Evolutionary conservation across 2,797 vertebrate species (phyloP).

Genomic region (Amblyopsis hoosieri): DNA sequence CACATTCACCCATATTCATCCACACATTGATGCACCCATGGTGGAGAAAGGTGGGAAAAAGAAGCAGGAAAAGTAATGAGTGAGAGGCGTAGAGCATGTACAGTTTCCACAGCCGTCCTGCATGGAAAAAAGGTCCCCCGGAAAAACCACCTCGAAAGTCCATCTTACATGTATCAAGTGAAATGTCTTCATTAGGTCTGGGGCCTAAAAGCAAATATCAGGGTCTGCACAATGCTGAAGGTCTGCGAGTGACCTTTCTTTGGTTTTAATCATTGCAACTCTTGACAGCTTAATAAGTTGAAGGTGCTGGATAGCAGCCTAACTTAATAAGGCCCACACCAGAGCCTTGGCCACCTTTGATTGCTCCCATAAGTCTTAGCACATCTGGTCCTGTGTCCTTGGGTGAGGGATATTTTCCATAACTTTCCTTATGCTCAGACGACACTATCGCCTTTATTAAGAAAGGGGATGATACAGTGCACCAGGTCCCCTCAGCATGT

Average conservation of each 20-base stretch:
- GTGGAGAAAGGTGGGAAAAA: conserved; percentile 44
- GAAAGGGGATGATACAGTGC: conserved; percentile 81
- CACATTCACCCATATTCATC: not conserved
- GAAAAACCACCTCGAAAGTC: conserved; percentile 83
- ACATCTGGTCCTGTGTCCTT: conserved; percentile 95
- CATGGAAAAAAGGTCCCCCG: conserved; percentile 71
- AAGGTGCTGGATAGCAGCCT: conserved; percentile 96
- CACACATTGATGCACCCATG: not conserved
- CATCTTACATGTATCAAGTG: conserved; percentile 81
- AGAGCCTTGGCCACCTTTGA: conserved; percentile 95
- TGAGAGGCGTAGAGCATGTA: conserved; percentile 57
- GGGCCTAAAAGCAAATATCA: conserved; percentile 92
- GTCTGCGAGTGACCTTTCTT: conserved; percentile 95
- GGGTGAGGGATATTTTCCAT: conserved; percentile 96
- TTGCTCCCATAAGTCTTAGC: conserved; percentile 98
- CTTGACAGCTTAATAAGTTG: conserved; percentile 99
- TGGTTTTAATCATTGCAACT: conserved; percentile 99
- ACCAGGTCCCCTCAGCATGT: conserved; percentile 72
- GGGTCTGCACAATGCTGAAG: conserved; percentile 88
- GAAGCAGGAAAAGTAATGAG: conserved; percentile 52
- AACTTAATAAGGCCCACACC: conserved; percentile 97
- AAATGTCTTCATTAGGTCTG: conserved; percentile 90
- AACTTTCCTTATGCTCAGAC: conserved; percentile 89
- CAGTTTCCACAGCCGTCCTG: conserved; percentile 58
- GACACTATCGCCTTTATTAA: conserved; percentile 86